These are phyloP conservation scores for Calameuta filiformis DNA, from an alignment of 2,888 invertebrate species.

Conservation along the genomic window DNA sequence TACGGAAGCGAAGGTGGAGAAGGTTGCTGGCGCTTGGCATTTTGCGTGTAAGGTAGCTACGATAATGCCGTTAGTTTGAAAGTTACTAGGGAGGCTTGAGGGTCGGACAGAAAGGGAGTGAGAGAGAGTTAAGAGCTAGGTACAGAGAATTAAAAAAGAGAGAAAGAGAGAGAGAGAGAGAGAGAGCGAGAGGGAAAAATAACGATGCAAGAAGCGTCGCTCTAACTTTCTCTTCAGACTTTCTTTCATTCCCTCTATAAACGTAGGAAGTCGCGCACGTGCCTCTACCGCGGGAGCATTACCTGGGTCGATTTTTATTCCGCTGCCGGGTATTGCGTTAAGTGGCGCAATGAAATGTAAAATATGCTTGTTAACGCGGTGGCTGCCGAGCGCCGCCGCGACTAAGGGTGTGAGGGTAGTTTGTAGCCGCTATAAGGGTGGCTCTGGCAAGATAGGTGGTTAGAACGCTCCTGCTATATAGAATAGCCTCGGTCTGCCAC, in stretches of 20 bases:
- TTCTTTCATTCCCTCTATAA: not conserved
- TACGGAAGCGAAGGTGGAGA: not conserved
- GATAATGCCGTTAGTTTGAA: not conserved
- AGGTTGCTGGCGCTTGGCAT: not conserved
- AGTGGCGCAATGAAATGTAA: slow-evolving; percentile 62
- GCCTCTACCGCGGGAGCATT: not conserved
- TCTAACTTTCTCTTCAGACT: not conserved
- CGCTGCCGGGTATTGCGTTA: slow-evolving; percentile 49
- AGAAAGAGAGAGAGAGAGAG: too few relatives aligned
- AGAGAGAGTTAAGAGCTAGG: not conserved
- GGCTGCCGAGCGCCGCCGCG: slow-evolving; percentile 3
- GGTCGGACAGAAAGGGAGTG: not conserved
- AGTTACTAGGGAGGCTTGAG: not conserved
- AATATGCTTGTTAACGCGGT: slow-evolving; percentile 60
- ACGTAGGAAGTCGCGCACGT: not conserved
- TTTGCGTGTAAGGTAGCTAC: not conserved
- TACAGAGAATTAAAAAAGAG: not conserved
- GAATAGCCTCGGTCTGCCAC: slow-evolving; percentile 2
- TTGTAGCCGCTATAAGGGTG: slow-evolving; percentile 4
- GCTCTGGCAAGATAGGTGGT: slow-evolving; percentile 5
- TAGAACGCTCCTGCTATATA: not conserved
- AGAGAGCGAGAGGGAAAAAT: not conserved
- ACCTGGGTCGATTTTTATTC: slow-evolving; percentile 45
- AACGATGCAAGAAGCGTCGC: not conserved
- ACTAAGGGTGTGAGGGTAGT: slow-evolving; percentile 3